phyloP scores from a whole-genome alignment of 2,888 invertebrate species.

The Lepeophtheirus nordmannii region DNA sequence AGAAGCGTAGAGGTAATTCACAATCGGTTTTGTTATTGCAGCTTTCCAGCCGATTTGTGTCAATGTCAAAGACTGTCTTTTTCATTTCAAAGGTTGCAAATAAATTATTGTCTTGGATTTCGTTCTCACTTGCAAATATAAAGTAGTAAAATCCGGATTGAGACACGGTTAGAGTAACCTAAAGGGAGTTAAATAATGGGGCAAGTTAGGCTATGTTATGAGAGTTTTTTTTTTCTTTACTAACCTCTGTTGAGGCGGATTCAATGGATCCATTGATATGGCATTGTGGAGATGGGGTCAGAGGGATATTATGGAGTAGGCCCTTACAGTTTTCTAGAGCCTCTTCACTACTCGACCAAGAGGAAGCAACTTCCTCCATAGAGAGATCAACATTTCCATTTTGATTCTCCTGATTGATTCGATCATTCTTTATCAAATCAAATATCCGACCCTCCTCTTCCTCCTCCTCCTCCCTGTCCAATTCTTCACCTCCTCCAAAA shows the following conservation, averaged over 20 bases:
- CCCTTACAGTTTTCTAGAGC: constrained; percentile 56
- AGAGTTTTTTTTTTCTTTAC: no score
- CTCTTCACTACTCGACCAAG: constrained; percentile 63
- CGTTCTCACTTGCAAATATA: constrained; percentile 65
- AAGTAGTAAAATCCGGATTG: constrained; percentile 64
- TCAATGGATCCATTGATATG: constrained; percentile 25
- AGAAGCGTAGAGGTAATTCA: constrained; percentile 48
- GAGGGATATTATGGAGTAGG: constrained; percentile 51
- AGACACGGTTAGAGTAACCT: constrained; percentile 44
- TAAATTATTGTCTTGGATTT: constrained; percentile 45
- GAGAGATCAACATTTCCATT: constrained; percentile 26
- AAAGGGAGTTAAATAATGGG: constrained; percentile 20
- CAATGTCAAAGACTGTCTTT: constrained; percentile 52
- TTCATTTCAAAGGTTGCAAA: constrained; percentile 51
- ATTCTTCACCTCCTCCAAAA: constrained; percentile 24
- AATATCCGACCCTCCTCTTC: not conserved
- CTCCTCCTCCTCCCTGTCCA: constrained; percentile 10
- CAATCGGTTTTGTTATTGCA: constrained; percentile 52
- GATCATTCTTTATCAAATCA: not conserved
- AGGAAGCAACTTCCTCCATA: constrained; percentile 42
- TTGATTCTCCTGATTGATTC: not conserved
- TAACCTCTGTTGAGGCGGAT: not conserved
- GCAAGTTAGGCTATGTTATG: constrained; percentile 26
- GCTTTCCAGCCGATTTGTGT: constrained; percentile 41
- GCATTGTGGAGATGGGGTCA: constrained; percentile 49